Evolutionary conservation across 1,140 invertebrate species (phyloP).

Genomic region (Potamilus streckersoni): DNA sequence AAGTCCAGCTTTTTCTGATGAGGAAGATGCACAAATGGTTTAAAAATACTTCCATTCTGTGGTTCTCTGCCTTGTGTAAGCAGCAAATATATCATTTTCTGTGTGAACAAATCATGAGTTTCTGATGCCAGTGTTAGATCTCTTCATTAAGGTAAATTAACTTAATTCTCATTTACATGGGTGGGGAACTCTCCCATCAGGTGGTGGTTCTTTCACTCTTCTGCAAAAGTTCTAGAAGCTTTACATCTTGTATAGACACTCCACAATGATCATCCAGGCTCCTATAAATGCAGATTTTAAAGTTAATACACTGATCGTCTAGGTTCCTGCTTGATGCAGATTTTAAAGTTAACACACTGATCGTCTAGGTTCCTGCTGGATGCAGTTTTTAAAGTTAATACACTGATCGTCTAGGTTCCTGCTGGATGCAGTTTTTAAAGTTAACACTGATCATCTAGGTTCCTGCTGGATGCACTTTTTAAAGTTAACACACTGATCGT

Average conservation of each 20-base stretch:
- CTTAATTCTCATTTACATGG: not conserved
- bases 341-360: slow-evolving; percentile 74
- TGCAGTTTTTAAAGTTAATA: slow-evolving; percentile 72
- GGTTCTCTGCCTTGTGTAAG: slow-evolving; percentile 27
- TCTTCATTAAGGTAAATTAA: not conserved
- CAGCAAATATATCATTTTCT: slow-evolving; percentile 31
- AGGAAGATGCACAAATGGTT: not conserved
- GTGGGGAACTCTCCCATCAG: slow-evolving; percentile 8
- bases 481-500: slow-evolving; percentile 53
- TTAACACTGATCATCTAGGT: slow-evolving; percentile 71
- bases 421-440: slow-evolving; percentile 57
- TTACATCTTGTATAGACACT: slow-evolving; percentile 59
- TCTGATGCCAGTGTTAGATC: not conserved
- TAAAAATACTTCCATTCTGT: not conserved
- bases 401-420: too few species aligned
- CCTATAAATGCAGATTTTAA: slow-evolving; percentile 79
- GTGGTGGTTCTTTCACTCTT: not conserved
- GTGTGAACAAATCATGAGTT: slow-evolving; percentile 26
- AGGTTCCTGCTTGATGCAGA: too few species aligned
- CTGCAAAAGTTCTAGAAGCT: slow-evolving; percentile 19
- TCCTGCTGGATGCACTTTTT: slow-evolving; percentile 80
- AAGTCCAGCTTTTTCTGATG: slow-evolving; percentile 6
- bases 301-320: too few species aligned
- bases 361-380: too few species aligned
- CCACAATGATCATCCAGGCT: slow-evolving; percentile 85